A percentile compares a stretch with the other conserved stretches of the same genome.
Conservation (phyloP, 1,140 invertebrate species). For the Drosophila melanica region DNA sequence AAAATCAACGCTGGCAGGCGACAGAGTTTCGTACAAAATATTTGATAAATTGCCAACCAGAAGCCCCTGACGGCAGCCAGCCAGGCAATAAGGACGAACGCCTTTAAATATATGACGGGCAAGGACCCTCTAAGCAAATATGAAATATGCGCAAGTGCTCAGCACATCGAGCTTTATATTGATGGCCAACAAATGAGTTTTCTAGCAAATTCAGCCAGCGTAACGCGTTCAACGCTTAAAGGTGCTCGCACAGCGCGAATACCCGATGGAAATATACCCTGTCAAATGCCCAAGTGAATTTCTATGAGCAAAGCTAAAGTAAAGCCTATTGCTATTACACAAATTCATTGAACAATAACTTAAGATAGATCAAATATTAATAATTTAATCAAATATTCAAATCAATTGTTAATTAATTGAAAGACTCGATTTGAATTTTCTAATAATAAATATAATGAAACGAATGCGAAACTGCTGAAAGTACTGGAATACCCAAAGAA, state of each 20-base stretch:
- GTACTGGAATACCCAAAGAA: too few species aligned
- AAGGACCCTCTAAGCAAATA: conserved; percentile 24
- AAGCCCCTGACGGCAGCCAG: conserved; percentile 16
- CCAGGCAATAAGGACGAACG: conserved; percentile 1
- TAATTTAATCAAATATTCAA: too few species aligned
- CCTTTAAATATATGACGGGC: conserved; percentile 14
- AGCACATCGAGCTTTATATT: conserved; percentile 18
- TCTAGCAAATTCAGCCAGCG: background rate
- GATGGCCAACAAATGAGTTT: conserved; percentile 23
- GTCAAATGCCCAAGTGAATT: too few species aligned
- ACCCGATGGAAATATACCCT: background rate
- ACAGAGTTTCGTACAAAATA: conserved; percentile 62
- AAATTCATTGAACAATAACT: too few species aligned
- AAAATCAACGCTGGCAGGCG: conserved; percentile 77
- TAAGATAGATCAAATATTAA: too few species aligned
- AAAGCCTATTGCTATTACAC: too few species aligned
- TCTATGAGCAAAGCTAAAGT: too few species aligned
- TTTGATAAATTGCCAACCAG: conserved; percentile 71
- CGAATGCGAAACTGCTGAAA: too few species aligned
- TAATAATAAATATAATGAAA: too few species aligned
- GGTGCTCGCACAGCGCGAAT: background rate
- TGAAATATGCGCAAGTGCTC: conserved; percentile 28
- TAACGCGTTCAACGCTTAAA: background rate
- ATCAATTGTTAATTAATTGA: too few species aligned
- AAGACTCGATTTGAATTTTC: too few species aligned